Evolutionary conservation across 1,140 invertebrate species (phyloP).

Genomic region (Wasmannia auropunctata): DNA sequence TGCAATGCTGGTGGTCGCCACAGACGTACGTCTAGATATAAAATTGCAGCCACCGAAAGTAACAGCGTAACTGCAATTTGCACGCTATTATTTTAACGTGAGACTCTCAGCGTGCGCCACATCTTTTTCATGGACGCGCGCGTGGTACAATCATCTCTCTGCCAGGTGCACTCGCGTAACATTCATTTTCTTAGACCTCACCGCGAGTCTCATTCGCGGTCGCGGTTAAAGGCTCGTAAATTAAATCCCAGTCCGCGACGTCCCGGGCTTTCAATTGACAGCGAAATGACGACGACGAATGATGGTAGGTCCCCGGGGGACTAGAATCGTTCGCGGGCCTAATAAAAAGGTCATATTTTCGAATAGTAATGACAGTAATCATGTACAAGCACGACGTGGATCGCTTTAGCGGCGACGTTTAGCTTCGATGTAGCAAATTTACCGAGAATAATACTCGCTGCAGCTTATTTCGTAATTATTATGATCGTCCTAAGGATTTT

Average conservation of each 20-base stretch:
- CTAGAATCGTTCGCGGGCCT: slow-evolving; percentile 53
- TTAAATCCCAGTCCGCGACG: slow-evolving; percentile 57
- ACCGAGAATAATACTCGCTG: not conserved
- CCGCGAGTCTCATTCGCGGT: slow-evolving; percentile 58
- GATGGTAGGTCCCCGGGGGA: not conserved
- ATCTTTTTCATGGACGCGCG: not conserved
- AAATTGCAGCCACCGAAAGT: slow-evolving; percentile 33
- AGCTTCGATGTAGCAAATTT: not conserved
- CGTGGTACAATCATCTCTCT: not conserved
- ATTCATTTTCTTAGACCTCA: slow-evolving; percentile 59
- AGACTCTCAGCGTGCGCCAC: slow-evolving; percentile 7
- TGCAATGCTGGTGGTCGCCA: not conserved
- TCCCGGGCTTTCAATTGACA: slow-evolving; percentile 46
- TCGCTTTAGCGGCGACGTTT: slow-evolving; percentile 2
- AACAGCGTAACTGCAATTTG: slow-evolving; percentile 45
- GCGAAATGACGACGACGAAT: slow-evolving; percentile 15
- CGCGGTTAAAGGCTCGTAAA: slow-evolving; percentile 64
- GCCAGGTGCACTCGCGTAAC: slow-evolving; percentile 28
- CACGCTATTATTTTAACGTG: slow-evolving; percentile 50
- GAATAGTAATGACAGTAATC: slow-evolving; percentile 62
- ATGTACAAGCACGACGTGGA: not conserved
- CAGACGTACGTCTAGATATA: not conserved
- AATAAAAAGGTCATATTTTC: slow-evolving; percentile 62
- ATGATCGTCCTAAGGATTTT: not conserved
- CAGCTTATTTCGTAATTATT: not conserved